A percentile compares a stretch with the other conserved stretches of the same genome.
Conservation (phyloP, 2,888 invertebrate species). For the Lapara coniferarum region DNA sequence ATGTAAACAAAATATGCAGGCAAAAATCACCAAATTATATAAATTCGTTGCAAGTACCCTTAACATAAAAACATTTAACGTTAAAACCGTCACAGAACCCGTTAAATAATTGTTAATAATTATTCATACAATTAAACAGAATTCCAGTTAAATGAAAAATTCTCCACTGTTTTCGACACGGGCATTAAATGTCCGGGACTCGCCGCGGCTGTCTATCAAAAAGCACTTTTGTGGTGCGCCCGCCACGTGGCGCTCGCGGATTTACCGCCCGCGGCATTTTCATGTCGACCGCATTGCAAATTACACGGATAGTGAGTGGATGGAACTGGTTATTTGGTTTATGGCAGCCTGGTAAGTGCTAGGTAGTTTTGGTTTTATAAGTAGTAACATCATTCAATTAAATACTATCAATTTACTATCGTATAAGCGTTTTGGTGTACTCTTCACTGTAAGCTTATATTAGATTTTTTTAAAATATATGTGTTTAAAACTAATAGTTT, state of each 20-base stretch:
- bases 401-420: too few species aligned
- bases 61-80: neutral
- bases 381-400: too few species aligned
- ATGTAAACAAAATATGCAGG: too few species aligned
- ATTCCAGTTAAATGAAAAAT: slow-evolving; percentile 67
- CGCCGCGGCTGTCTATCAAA: slow-evolving; percentile 74
- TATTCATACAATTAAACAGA: slow-evolving; percentile 51
- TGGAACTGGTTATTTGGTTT: slow-evolving; percentile 33
- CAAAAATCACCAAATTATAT: neutral
- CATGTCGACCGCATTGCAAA: slow-evolving; percentile 63
- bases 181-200: slow-evolving; percentile 59
- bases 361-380: too few species aligned
- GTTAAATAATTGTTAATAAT: slow-evolving; percentile 32
- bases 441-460: too few species aligned
- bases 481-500: too few species aligned
- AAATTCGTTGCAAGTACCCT: neutral
- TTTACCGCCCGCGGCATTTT: slow-evolving; percentile 72
- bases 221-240: slow-evolving; percentile 71
- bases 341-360: neutral
- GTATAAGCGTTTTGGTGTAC: too few species aligned
- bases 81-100: neutral
- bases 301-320: slow-evolving; percentile 34
- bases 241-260: slow-evolving; percentile 67
- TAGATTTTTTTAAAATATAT: too few species aligned
- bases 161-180: slow-evolving; percentile 60